phyloP scores from a whole-genome alignment of 2,797 vertebrate species.

The Lindbergichthys nudifrons region DNA sequence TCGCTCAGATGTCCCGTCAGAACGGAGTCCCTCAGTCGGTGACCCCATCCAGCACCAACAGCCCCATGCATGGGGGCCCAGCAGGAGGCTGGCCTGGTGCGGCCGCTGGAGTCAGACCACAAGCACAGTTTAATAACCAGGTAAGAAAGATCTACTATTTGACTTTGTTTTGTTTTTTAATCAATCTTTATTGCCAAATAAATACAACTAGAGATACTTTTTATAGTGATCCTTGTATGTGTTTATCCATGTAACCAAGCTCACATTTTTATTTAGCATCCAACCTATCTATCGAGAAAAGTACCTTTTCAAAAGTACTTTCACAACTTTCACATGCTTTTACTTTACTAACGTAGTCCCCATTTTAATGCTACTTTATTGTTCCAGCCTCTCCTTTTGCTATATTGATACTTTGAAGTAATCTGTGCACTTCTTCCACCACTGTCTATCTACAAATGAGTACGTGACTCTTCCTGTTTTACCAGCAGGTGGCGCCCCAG shows the following conservation, averaged over 20 bases:
- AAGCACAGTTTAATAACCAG: slow-evolving; percentile 89
- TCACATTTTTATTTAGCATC: too few species aligned
- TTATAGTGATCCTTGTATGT: neutral
- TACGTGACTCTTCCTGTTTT: slow-evolving; percentile 5
- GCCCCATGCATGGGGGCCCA: slow-evolving; percentile 85
- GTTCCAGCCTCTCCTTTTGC: too few species aligned
- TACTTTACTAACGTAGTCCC: too few species aligned
- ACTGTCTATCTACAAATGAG: neutral
- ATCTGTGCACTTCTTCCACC: too few species aligned
- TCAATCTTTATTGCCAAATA: neutral
- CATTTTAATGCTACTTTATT: too few species aligned
- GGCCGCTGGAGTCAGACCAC: slow-evolving; percentile 66
- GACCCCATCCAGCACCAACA: slow-evolving; percentile 81
- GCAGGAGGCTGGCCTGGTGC: slow-evolving; percentile 66
- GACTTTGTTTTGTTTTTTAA: neutral
- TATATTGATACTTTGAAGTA: too few species aligned
- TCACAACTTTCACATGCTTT: too few species aligned
- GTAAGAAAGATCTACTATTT: slow-evolving; percentile 68
- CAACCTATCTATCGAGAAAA: too few species aligned
- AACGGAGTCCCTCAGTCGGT: slow-evolving; percentile 82
- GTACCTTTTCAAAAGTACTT: too few species aligned
- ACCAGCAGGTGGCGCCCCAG: slow-evolving; percentile 85
- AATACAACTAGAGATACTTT: neutral
- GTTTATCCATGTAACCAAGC: neutral
- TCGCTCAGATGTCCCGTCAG: slow-evolving; percentile 94